Conservation (phyloP, 2,113 vertebrate species). For the Ariopsis seemanni region DNA sequence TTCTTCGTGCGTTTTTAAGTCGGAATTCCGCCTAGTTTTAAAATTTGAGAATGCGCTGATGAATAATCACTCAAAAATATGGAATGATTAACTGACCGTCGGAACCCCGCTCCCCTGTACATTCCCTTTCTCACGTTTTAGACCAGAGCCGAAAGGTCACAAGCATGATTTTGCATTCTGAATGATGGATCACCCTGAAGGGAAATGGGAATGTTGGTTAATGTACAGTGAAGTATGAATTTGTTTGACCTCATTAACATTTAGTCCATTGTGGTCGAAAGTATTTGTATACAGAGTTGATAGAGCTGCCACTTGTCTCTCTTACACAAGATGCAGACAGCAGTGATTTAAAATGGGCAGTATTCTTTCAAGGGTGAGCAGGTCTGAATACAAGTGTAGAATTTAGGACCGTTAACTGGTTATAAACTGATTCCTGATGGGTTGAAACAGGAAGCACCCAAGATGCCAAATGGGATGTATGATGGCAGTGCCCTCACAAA, state of each 20-base stretch:
- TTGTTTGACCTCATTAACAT: neutral
- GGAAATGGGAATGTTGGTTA: neutral
- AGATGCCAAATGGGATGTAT: constrained; percentile 98
- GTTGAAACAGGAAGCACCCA: constrained; percentile 88
- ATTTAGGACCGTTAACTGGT: neutral
- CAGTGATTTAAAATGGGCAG: neutral
- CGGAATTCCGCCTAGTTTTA: neutral
- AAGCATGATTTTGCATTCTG: neutral
- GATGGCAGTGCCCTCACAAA: constrained; percentile 90
- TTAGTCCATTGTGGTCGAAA: neutral
- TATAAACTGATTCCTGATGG: neutral
- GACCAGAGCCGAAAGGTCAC: too few species aligned
- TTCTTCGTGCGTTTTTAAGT: neutral
- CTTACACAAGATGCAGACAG: neutral
- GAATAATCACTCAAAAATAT: neutral
- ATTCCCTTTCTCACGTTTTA: neutral
- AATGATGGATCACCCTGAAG: neutral
- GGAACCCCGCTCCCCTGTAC: neutral
- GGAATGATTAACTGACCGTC: neutral
- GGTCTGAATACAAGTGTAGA: neutral
- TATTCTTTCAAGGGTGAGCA: neutral
- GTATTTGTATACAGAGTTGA: neutral
- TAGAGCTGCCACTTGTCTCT: neutral
- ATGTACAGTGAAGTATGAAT: neutral
- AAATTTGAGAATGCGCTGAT: neutral